Conservation (phyloP, 2,797 vertebrate species). For the Carduelis carduelis region DNA sequence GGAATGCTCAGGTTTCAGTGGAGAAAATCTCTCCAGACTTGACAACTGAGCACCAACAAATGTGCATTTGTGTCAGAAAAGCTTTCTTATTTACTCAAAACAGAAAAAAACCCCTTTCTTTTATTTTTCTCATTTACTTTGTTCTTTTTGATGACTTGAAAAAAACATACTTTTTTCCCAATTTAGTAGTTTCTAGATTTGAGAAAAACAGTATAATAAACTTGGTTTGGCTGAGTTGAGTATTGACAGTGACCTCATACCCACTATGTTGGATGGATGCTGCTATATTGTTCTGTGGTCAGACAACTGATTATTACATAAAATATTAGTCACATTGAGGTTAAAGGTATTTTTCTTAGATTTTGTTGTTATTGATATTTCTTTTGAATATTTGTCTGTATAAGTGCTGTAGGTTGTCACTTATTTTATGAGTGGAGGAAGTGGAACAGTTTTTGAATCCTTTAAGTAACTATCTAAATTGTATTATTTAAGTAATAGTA, state of each 20-base stretch:
- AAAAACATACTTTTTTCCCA: neutral
- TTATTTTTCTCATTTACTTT: neutral
- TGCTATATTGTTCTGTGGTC: neutral
- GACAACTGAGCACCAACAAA: neutral
- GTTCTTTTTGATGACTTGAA: neutral
- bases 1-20: neutral
- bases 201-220: neutral
- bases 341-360: neutral
- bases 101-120: neutral
- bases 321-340: neutral
- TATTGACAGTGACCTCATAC: neutral
- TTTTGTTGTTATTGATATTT: neutral
- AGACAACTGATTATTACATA: neutral
- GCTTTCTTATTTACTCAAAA: neutral
- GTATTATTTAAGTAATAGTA: neutral
- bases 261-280: neutral
- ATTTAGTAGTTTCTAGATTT: neutral
- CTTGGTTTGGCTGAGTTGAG: neutral
- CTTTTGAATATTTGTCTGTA: neutral
- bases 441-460: neutral
- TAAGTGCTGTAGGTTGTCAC: neutral
- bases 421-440: neutral
- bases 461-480: neutral
- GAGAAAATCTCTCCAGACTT: neutral
- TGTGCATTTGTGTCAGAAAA: neutral